Evolutionary conservation across 2,113 vertebrate genomes (phyloP), one percentile per base, ranked within the genome.

Genomic region (Neomonachus schauinslandi): DNA sequence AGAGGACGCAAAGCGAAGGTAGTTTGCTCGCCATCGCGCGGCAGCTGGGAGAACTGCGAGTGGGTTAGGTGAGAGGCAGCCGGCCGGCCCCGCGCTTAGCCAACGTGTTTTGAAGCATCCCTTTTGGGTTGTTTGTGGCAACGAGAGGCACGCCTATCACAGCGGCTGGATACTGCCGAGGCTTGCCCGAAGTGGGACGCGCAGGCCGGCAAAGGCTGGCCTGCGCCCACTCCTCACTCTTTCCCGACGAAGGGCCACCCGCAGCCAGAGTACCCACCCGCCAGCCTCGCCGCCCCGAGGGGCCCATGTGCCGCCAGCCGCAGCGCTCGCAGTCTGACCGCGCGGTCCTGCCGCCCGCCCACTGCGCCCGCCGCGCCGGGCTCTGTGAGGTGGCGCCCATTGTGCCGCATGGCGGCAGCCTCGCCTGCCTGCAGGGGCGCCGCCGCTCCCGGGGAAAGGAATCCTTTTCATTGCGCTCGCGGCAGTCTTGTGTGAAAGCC

Each of bases 331-430:
- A 3, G 21, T 6, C 14, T 14, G 71, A 2, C 26, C 46, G 16
- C 36, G 39, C 4, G 42, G 8, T 5, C 15, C 51, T 16, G 21
- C 57, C 13, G 18, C 46, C 36, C 31, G 7, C 53, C 82, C 21
- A 3, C 57, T 67, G 7, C 10, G 15, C 31, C 53, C 28, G 9
- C 59, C 82, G 82, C 49, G 16, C 81, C 26, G 0, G 9, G 61
- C 49, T 79, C 92, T 97, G 95, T 97, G 98, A 95, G 91, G 95
- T 95, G 71, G 96, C 49, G n/a, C 82, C 85, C 77, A 86, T 96
- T 97, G 94, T 97, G 91, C 94, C 39, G 72, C 36, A 53, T 4
- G 24, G 49, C 42, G 1, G 14, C 46, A 5, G 57, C 24, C 28
- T 31, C 19, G 39, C 31, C 74, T 9, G 31, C 39, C 53, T 1